A percentile compares a stretch with the other conserved stretches of the same genome.
Evolutionary conservation across 2,113 vertebrate species (phyloP).

Genomic region (Salminus brasiliensis): DNA sequence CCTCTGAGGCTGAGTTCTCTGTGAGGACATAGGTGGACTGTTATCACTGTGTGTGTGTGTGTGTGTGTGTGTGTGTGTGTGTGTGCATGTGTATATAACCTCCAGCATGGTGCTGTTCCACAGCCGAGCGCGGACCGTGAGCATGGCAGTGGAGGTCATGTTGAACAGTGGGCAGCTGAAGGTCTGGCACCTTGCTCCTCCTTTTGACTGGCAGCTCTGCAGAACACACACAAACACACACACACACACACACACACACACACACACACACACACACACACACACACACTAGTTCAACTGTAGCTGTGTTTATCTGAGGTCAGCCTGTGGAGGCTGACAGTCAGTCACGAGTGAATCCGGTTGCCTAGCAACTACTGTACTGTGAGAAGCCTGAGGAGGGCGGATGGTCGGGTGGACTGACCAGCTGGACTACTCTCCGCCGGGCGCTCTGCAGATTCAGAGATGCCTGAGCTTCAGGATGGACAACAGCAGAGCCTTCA

Average conservation of each 20-base stretch:
- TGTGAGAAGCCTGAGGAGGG: slow-evolving; percentile 5
- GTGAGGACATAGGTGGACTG: no score
- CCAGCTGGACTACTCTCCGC: slow-evolving; percentile 71
- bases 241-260: no score
- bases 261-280: slow-evolving; percentile 3
- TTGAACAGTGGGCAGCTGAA: slow-evolving; percentile 81
- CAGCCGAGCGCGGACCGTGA: slow-evolving; percentile 80
- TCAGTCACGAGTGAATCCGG: no score
- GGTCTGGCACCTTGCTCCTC: slow-evolving; percentile 76
- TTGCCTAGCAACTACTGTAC: slow-evolving; percentile 44
- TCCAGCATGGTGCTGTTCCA: slow-evolving; percentile 95
- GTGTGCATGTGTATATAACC: slow-evolving; percentile 68
- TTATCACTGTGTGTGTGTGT: background rate
- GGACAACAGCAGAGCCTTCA: background rate
- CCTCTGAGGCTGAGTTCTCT: no score
- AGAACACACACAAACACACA: background rate
- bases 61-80: slow-evolving; percentile 15
- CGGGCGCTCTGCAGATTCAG: slow-evolving; percentile 65
- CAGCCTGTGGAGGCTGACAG: no score
- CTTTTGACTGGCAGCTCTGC: slow-evolving; percentile 72
- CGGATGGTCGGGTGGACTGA: slow-evolving; percentile 60
- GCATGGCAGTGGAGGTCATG: slow-evolving; percentile 61
- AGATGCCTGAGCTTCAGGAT: slow-evolving; percentile 40
- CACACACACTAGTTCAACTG: slow-evolving; percentile 15
- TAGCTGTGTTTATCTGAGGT: no score